Evolutionary conservation across 2,113 vertebrate species (phyloP), one percentile per base, ranked within the genome.

Genomic region (Lucifuga dentata): DNA sequence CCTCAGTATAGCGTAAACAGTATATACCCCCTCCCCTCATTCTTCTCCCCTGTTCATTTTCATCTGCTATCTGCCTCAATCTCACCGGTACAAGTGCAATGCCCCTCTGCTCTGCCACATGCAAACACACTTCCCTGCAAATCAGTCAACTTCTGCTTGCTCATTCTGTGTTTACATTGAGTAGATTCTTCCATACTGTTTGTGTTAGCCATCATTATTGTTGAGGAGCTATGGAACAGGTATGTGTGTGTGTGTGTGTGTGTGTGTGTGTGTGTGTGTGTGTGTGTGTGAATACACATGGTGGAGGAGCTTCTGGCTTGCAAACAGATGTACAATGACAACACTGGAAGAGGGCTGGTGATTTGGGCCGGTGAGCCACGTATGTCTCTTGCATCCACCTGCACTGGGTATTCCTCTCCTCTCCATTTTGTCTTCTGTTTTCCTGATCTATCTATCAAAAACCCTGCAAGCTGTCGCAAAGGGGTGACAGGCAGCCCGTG

Each of bases 271-370:
- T 36, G 33, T 36, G 36, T 23, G 55, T 24, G 36, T 29, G 19
- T 23, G 20, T 33, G 32, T 6, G 39, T 45, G 61, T 45, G 48
- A 41, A 29, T 29, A 40, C 41, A 49, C 68, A 23, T 73, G 46
- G 33, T 45, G 59, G 35, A 58, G 52, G 59, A 76, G 76, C 16
- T 26, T 68, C 43, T 52, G 45, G 68, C 64, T 75, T 68, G 11
- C 74, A 86, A 85, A 85, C 88, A 87, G 88, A 81, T 89, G 83
- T 84, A 64, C 70, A 63, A 19, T 90, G 91, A 90, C 91, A 90
- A 84, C 45, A 56, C 73, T 74, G 84, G 86, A 88, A 79, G 78
- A 76, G 58, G 83, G 60, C 63, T 56, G 62, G 58, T 89, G 86
- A 91, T 89, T 85, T 90, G 89, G 85, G 81, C 89, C 86, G 87